phyloP scores from a whole-genome alignment of 2,888 invertebrate genomes.

The Noctuana brunneofusca region DNA sequence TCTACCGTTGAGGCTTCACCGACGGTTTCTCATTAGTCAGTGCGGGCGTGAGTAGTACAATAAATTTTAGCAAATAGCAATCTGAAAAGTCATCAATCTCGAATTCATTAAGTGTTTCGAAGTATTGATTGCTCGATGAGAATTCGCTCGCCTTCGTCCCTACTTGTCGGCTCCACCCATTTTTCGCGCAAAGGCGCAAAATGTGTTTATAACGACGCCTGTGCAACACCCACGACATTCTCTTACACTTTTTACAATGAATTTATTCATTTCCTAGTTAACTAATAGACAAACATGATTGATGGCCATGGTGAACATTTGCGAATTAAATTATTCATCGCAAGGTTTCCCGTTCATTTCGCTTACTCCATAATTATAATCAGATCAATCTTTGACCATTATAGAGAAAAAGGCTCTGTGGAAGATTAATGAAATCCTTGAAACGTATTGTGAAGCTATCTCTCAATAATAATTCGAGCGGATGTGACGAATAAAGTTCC shows the following conservation, averaged over 20 bases:
- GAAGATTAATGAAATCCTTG: constrained; percentile 42
- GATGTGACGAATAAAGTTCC: constrained; percentile 69
- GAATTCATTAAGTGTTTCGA: constrained; percentile 59
- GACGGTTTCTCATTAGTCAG: constrained; percentile 23
- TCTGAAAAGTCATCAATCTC: constrained; percentile 48
- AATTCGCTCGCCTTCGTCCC: constrained; percentile 47
- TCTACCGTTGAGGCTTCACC: neutral
- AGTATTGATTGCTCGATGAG: constrained; percentile 53
- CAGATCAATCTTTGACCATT: constrained; percentile 58
- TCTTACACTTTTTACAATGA: constrained; percentile 41
- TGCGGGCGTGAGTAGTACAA: constrained; percentile 18
- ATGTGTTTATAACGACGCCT: constrained; percentile 75
- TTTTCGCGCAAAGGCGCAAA: constrained; percentile 65
- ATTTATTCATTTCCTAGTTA: constrained; percentile 60
- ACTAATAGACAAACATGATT: constrained; percentile 65
- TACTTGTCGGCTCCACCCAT: constrained; percentile 57
- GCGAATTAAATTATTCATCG: constrained; percentile 52
- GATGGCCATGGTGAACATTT: constrained; percentile 51
- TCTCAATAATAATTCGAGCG: constrained; percentile 60
- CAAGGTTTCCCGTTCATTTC: constrained; percentile 46
- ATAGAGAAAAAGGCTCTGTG: constrained; percentile 40
- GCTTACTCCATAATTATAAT: constrained; percentile 58
- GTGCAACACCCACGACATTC: constrained; percentile 66
- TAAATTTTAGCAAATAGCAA: constrained; percentile 35
- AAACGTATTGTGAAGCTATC: constrained; percentile 46